Evolutionary conservation across 2,888 invertebrate genomes (phyloP), one percentile per base, ranked within the genome.

Genomic region (Mesoligia furuncula): DNA sequence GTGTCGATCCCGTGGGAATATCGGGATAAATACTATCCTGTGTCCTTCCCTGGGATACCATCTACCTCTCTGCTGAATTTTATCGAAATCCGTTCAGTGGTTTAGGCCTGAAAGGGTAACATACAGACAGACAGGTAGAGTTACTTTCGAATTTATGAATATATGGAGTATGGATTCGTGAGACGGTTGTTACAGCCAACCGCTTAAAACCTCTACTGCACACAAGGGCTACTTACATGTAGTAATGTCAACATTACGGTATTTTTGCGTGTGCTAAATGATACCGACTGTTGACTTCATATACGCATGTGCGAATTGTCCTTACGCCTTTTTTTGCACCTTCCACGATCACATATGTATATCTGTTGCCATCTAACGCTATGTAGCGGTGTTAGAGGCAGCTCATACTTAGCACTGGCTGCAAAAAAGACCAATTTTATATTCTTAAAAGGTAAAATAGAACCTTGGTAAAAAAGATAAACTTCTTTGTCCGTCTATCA

Each of bases 251-350:
- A 45, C 20, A 15, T 31, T 31, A 64, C 82, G 51, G 84, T 75
- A 75, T 54, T 59, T 62, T 57, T 39, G 13, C 15, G n/a, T 36
- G 11, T 59, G 24, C 36, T 77, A 15, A 69, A 48, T 61, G 8
- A 42, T 66, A 51, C 39, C 51, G 20, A 13, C 15, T 39, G 36
- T 74, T 74, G 39, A 73, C n/a, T 66, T 24, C 57, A 20, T 17
- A 3, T 36, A 82, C 75, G 31, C 57, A 54, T 31, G 51, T 84
- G 67, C 31, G 13, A 82, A 78, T 77, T 62, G 24, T n/a, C 27
- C 45, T 74, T 45, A 42, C 0, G 31, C 36, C 39, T 61, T 0
- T 79, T 79, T 67, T 61, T 24, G 2, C 17, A 51, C 17, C 13
- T 54, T 51, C 9, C 24, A 27, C 36, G 51, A 17, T 3, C 15